phyloP scores from a whole-genome alignment of 1,140 invertebrate species.

The Pseudomyrmex pallidus region DNA sequence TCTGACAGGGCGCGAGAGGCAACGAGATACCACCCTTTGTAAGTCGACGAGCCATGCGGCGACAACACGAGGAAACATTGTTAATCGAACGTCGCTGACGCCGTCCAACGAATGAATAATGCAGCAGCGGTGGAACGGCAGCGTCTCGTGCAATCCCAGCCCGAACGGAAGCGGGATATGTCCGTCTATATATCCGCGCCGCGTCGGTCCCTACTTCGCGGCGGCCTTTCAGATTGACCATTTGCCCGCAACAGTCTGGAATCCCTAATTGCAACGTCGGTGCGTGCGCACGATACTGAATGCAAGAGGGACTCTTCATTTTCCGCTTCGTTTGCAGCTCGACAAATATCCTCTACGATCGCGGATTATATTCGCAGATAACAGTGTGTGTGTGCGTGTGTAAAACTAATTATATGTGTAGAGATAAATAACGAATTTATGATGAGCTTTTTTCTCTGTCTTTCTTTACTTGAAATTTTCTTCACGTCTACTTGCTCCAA shows the following conservation, averaged over 20 bases:
- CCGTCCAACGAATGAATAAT: constrained; percentile 63
- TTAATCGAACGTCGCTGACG: constrained; percentile 64
- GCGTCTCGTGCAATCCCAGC: constrained; percentile 57
- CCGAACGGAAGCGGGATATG: constrained; percentile 50
- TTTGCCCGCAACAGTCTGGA: constrained; percentile 43
- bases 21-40: constrained; percentile 61
- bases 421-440: not conserved
- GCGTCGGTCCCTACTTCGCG: constrained; percentile 36
- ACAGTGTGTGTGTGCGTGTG: too few species aligned
- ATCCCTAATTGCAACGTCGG: constrained; percentile 47
- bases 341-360: not conserved
- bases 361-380: not conserved
- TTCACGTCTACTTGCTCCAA: not conserved
- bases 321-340: constrained; percentile 16
- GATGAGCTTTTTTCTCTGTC: not conserved
- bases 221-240: constrained; percentile 48
- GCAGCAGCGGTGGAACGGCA: constrained; percentile 41
- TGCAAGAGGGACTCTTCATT: not conserved
- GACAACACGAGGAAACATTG: constrained; percentile 64
- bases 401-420: too few species aligned
- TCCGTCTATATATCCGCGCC: constrained; percentile 25
- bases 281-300: not conserved
- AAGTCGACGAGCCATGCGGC: constrained; percentile 53
- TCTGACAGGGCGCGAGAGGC: constrained; percentile 29
- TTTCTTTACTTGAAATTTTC: not conserved